Evolutionary conservation across 2,797 vertebrate species (phyloP).

Genomic region (Scolopax bukidnonensis): DNA sequence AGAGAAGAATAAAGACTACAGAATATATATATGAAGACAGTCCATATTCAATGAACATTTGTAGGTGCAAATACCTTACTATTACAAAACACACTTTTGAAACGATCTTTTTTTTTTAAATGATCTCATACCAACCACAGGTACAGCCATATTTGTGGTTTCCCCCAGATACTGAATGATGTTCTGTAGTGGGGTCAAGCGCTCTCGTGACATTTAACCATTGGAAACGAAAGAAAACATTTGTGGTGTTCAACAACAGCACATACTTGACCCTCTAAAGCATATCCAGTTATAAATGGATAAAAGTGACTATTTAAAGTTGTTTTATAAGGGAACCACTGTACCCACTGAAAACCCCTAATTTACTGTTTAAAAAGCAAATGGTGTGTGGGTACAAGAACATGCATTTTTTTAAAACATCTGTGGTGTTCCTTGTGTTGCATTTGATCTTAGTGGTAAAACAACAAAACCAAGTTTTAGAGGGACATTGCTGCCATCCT

Average conservation of each 20-base stretch:
- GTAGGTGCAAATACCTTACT: neutral
- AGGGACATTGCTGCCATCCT: constrained; percentile 31
- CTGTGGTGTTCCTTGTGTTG: constrained; percentile 66
- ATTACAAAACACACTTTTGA: constrained; percentile 40
- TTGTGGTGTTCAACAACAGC: constrained; percentile 76
- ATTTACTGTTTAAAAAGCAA: constrained; percentile 77
- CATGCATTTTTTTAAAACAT: constrained; percentile 71
- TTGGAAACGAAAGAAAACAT: constrained; percentile 76
- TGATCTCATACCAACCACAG: constrained; percentile 44
- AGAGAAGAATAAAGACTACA: neutral
- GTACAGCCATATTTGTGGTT: constrained; percentile 55
- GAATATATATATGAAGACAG: neutral
- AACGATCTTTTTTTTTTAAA: constrained; percentile 62
- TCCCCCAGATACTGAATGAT: constrained; percentile 59
- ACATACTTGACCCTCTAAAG: constrained; percentile 71
- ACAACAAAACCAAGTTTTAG: constrained; percentile 57
- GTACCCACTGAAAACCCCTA: constrained; percentile 71
- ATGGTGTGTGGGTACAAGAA: constrained; percentile 74
- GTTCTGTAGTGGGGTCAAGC: constrained; percentile 64
- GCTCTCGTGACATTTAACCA: constrained; percentile 69
- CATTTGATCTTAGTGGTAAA: constrained; percentile 72
- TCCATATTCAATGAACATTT: neutral
- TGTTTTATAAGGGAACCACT: constrained; percentile 77
- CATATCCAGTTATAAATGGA: constrained; percentile 76
- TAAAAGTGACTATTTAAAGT: constrained; percentile 79